Evolutionary conservation across 2,888 invertebrate genomes (phyloP).

Genomic region (Strigamia transsilvanica): DNA sequence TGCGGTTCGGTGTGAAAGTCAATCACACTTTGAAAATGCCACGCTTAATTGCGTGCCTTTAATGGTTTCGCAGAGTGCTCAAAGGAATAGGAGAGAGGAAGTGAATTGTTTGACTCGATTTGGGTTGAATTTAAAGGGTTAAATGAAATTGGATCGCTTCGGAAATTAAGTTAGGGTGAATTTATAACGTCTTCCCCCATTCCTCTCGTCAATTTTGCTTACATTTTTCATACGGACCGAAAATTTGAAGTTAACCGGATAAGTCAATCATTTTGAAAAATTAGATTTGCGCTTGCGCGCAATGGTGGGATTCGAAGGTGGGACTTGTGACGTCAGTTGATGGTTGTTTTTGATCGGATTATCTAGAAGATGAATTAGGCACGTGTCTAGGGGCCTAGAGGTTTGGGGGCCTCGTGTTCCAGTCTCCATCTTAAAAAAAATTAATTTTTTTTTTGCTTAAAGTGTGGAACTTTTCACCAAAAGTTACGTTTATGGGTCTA

Average conservation of each 20-base stretch:
- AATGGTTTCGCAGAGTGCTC: background rate
- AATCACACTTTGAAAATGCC: conserved; percentile 8
- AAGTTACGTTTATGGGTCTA: no score
- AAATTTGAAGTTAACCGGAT: background rate
- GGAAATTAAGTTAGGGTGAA: conserved; percentile 8
- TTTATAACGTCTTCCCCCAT: background rate
- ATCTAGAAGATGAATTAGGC: no score
- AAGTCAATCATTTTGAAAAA: no score
- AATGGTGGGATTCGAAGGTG: no score
- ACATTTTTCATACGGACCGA: background rate
- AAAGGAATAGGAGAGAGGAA: conserved; percentile 2
- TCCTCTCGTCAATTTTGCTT: background rate
- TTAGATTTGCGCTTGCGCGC: no score
- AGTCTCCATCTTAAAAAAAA: no score
- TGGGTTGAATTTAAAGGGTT: conserved; percentile 8
- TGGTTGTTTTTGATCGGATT: background rate
- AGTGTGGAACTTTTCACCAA: no score
- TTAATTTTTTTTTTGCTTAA: no score
- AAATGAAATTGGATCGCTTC: conserved; percentile 3
- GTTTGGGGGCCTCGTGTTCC: no score
- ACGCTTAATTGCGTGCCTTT: background rate
- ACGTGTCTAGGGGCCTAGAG: no score
- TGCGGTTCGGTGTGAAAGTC: background rate
- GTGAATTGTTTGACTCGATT: conserved; percentile 8
- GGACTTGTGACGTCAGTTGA: background rate